phyloP scores from a whole-genome alignment of 1,140 invertebrate genomes.

The Pseudomyrmex pallidus region DNA sequence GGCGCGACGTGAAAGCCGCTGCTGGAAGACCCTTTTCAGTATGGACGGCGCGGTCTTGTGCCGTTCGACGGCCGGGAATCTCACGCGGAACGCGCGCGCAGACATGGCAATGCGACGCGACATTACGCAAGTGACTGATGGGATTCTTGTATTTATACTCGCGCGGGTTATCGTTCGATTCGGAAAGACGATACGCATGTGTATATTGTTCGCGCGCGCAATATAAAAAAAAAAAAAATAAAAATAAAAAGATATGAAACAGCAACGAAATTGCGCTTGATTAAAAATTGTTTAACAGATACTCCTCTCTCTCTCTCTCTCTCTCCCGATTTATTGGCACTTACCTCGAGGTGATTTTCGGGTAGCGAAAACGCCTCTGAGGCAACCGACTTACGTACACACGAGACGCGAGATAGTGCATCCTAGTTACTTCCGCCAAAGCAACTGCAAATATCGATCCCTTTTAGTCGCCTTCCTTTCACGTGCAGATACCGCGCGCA shows the following conservation, averaged over 20 bases:
- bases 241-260: not conserved
- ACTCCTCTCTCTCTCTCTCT: too few relatives aligned
- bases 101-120: conserved; percentile 41
- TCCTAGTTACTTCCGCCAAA: conserved; percentile 50
- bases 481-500: conserved; percentile 45
- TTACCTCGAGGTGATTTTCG: conserved; percentile 9
- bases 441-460: conserved; percentile 55
- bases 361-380: not conserved
- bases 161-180: conserved; percentile 1
- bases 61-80: conserved; percentile 53
- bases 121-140: conserved; percentile 43
- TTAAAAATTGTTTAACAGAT: too few relatives aligned
- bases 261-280: not conserved
- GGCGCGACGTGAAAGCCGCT: conserved; percentile 43
- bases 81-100: conserved; percentile 51
- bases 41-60: conserved; percentile 61
- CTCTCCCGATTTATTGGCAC: not conserved
- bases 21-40: conserved; percentile 44
- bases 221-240: too few relatives aligned
- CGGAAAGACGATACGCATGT: too few relatives aligned
- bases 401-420: conserved; percentile 10
- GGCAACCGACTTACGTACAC: conserved; percentile 16
- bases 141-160: conserved; percentile 5
- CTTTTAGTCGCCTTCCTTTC: conserved; percentile 51
- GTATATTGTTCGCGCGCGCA: too few relatives aligned